Percentiles rank a stretch among this genome's conserved stretches.
Conservation (phyloP, 2,797 vertebrate genomes). For the Paramormyrops hopkinsi region DNA sequence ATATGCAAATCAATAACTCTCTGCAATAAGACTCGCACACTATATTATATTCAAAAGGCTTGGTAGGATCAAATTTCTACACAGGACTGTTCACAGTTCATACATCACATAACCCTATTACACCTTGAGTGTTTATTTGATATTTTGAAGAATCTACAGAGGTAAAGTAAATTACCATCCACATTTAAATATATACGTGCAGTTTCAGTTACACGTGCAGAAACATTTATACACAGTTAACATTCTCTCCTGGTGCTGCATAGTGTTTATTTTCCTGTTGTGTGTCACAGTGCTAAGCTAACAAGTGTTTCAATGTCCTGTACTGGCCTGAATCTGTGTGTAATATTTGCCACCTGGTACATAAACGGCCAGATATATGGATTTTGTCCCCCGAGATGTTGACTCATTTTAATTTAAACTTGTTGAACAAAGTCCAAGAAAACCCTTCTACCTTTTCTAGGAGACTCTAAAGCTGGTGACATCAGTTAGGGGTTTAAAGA, state of each 20-base stretch:
- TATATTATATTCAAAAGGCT: conserved; percentile 9
- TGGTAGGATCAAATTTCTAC: background rate
- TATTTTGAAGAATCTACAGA: background rate
- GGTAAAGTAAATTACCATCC: background rate
- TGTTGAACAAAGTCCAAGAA: background rate
- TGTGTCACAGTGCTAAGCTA: background rate
- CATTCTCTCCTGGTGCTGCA: background rate
- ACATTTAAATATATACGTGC: background rate
- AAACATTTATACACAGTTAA: background rate
- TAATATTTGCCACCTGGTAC: background rate
- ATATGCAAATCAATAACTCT: conserved; percentile 13
- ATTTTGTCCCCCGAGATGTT: background rate
- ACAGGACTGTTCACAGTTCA: background rate
- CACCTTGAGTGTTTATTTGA: background rate
- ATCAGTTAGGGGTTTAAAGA: background rate
- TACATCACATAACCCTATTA: background rate
- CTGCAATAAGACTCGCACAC: background rate
- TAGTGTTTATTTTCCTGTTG: background rate
- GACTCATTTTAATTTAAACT: background rate
- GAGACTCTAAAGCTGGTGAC: background rate
- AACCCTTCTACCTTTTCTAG: background rate
- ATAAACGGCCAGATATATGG: conserved; percentile 1
- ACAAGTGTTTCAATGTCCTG: background rate
- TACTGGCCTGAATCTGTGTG: too few species aligned
- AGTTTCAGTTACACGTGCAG: background rate